Percentiles rank a stretch among this genome's conserved stretches.
phyloP scores from a whole-genome alignment of 2,888 invertebrate genomes.

The Hirtodrosophila cameraria region DNA sequence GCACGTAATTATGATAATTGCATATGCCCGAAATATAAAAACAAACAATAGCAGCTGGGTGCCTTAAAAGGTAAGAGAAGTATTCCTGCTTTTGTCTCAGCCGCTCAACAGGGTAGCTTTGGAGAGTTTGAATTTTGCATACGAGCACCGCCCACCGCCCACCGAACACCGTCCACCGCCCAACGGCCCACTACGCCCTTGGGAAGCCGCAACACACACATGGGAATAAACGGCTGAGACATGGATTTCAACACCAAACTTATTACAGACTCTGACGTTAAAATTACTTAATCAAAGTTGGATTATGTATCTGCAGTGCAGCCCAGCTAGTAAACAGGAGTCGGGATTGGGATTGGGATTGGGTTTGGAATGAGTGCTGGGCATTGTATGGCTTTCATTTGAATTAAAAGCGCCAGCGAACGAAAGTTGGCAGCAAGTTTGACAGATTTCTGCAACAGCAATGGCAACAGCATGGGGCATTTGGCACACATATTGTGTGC shows the following conservation, averaged over 20 bases:
- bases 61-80: constrained; percentile 11
- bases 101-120: constrained; percentile 37
- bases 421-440: constrained; percentile 65
- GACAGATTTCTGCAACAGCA: constrained; percentile 61
- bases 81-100: constrained; percentile 41
- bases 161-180: constrained; percentile 1
- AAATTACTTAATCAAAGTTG: constrained; percentile 83
- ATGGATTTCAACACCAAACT: constrained; percentile 81
- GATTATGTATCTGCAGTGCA: constrained; percentile 80
- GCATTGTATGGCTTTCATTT: constrained; percentile 66
- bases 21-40: constrained; percentile 26
- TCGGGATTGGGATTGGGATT: neutral
- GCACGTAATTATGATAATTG: constrained; percentile 52
- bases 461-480: constrained; percentile 64
- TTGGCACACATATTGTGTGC: constrained; percentile 41
- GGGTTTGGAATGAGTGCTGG: constrained; percentile 28
- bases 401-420: constrained; percentile 74
- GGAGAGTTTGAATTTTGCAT: constrained; percentile 26
- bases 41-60: constrained; percentile 44
- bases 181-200: constrained; percentile 3
- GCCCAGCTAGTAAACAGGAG: constrained; percentile 52
- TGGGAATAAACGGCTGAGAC: constrained; percentile 71
- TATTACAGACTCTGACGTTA: constrained; percentile 56
- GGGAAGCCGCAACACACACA: constrained; percentile 32
- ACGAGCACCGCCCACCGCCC: constrained; percentile 29